Conservation (phyloP, 2,797 vertebrate species). For the Sylvilagus floridanus region DNA sequence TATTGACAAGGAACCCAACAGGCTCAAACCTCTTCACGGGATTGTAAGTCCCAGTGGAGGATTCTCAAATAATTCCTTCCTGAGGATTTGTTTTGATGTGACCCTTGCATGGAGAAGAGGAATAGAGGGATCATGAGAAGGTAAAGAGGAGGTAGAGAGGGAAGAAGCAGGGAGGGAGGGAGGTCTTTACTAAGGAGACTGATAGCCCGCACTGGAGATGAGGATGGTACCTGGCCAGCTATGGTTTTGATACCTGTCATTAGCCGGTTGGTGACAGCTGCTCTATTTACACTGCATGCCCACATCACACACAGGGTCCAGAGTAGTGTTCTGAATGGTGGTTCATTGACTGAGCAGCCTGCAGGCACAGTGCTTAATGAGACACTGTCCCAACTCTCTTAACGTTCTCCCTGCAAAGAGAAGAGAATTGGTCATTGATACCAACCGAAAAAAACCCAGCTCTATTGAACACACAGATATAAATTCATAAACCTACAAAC, state of each 20-base stretch:
- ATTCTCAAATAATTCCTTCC: neutral
- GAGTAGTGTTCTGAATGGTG: conserved; percentile 5
- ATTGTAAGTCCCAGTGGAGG: neutral
- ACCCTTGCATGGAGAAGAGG: neutral
- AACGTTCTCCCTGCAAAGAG: neutral
- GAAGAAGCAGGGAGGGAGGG: neutral
- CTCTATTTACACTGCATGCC: neutral
- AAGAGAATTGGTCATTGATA: conserved; percentile 15
- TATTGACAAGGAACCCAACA: neutral
- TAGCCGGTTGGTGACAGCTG: conserved; percentile 32
- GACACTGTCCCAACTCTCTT: conserved; percentile 33
- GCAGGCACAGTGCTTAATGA: neutral
- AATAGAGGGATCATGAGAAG: too few species aligned
- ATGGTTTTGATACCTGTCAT: neutral
- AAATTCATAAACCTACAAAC: neutral
- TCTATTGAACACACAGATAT: neutral
- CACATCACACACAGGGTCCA: conserved; percentile 3
- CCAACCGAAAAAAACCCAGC: neutral
- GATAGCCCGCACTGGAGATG: neutral
- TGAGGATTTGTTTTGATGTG: neutral
- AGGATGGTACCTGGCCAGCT: neutral
- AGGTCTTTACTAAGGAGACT: neutral
- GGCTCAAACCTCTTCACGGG: neutral
- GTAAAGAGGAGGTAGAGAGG: rapidly evolving
- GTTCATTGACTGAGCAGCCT: neutral